Percentiles rank a stretch among this genome's conserved stretches.
These are phyloP conservation scores for Semicossyphus pulcher DNA, from an alignment of 2,113 vertebrate species.

Conservation along the genomic window DNA sequence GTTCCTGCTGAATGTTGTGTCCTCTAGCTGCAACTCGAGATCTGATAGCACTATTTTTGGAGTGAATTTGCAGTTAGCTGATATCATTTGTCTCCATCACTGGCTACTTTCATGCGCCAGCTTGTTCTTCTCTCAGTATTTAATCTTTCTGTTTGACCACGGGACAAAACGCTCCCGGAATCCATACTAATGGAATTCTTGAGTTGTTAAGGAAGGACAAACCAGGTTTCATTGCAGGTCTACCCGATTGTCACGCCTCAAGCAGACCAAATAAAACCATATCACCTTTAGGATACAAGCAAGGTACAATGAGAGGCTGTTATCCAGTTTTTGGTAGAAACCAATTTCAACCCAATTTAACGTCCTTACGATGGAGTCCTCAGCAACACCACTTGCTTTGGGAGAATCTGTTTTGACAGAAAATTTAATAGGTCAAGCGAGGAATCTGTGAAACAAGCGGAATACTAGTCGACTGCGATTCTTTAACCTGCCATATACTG, in stretches of 20 bases:
- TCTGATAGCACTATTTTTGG: slow-evolving; percentile 17
- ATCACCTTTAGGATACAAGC: neutral
- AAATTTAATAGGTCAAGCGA: slow-evolving; percentile 45
- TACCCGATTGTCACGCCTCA: neutral
- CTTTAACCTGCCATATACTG: slow-evolving; percentile 4
- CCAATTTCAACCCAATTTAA: neutral
- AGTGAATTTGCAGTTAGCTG: neutral
- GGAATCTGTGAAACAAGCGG: slow-evolving; percentile 12
- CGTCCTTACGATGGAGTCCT: neutral
- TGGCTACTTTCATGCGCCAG: neutral
- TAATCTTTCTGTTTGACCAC: neutral
- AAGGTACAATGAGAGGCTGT: neutral
- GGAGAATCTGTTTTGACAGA: slow-evolving; percentile 28
- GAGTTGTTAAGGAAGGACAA: neutral
- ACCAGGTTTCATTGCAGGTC: neutral
- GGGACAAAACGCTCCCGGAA: neutral
- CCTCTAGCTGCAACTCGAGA: slow-evolving; percentile 8
- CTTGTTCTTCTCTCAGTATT: neutral
- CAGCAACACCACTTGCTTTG: neutral
- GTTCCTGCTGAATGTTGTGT: slow-evolving; percentile 26
- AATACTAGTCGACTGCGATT: neutral
- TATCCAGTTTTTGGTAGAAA: neutral
- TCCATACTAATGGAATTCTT: neutral
- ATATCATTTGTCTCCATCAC: slow-evolving; percentile 13
- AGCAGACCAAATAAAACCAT: neutral